Percentiles rank a stretch among this genome's conserved stretches.
phyloP scores from a whole-genome alignment of 1,140 invertebrate genomes.

The Propsilocerus akamusi region DNA sequence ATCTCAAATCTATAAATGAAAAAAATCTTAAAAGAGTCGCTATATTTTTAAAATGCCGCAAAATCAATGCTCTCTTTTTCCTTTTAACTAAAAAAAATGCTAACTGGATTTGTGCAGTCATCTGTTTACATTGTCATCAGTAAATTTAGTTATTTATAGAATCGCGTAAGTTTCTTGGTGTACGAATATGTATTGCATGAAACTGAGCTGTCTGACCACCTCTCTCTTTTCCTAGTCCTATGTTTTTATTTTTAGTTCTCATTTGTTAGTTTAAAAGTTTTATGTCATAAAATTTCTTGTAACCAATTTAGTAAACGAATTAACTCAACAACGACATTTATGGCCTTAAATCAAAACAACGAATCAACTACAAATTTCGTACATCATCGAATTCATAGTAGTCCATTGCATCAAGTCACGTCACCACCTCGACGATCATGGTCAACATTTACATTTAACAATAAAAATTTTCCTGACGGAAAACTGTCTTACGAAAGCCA shows the following conservation, averaged over 20 bases:
- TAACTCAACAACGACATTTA: background rate
- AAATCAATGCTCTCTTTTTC: background rate
- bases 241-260: background rate
- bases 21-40: constrained; percentile 3
- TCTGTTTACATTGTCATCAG: constrained; percentile 73
- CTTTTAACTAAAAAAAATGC: background rate
- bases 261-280: constrained; percentile 1
- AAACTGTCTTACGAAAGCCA: constrained; percentile 6
- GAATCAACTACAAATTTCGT: background rate
- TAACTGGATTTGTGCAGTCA: constrained; percentile 39
- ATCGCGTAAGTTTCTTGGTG: constrained; percentile 56
- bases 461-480: constrained; percentile 8
- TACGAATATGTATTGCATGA: constrained; percentile 2
- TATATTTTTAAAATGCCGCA: no score
- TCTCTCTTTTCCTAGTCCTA: background rate
- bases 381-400: background rate
- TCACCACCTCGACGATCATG: constrained; percentile 5
- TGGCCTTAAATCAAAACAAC: background rate
- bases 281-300: background rate
- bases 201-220: background rate
- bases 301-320: constrained; percentile 2
- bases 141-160: constrained; percentile 74
- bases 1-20: background rate
- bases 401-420: background rate
- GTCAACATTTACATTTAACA: constrained; percentile 8